These are phyloP conservation scores for Arctopsyche grandis DNA, from an alignment of 1,140 invertebrate species.

Conservation along the genomic window DNA sequence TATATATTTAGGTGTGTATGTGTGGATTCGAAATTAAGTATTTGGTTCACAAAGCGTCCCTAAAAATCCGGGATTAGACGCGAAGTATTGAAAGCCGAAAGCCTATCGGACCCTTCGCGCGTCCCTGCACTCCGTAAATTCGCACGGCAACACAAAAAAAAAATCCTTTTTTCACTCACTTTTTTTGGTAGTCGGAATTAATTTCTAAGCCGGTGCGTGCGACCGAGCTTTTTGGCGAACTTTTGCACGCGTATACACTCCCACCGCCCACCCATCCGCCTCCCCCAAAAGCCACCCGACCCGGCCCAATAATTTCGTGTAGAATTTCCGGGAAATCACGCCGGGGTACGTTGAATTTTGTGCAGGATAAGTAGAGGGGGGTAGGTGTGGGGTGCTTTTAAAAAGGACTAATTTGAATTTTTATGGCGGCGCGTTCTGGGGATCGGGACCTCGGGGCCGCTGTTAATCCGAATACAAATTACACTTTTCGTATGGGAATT, in stretches of 20 bases:
- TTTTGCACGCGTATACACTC: not conserved
- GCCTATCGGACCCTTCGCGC: not conserved
- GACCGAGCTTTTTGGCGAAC: not conserved
- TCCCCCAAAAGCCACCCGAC: not conserved
- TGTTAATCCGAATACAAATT: slow-evolving; percentile 52
- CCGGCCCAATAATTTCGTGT: slow-evolving; percentile 4
- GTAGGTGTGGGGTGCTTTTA: slow-evolving; percentile 31
- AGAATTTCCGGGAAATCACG: slow-evolving; percentile 27
- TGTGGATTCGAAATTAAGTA: not conserved
- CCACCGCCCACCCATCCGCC: not conserved
- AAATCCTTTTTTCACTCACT: slow-evolving; percentile 21
- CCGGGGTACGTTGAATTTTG: not conserved
- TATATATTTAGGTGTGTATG: no score
- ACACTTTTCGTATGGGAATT: slow-evolving; percentile 46
- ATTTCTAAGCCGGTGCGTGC: slow-evolving; percentile 29
- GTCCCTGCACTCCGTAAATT: not conserved
- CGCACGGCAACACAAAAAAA: slow-evolving; percentile 25
- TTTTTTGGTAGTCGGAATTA: slow-evolving; percentile 27
- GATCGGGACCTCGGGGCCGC: slow-evolving; percentile 37
- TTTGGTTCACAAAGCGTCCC: slow-evolving; percentile 11
- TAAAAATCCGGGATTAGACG: slow-evolving; percentile 8
- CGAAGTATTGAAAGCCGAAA: slow-evolving; percentile 12
- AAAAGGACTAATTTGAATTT: slow-evolving; percentile 53
- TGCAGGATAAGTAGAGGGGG: not conserved
- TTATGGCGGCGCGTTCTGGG: slow-evolving; percentile 38